Evolutionary conservation across 2,888 invertebrate species (phyloP).

Genomic region (Morpho deidamia): DNA sequence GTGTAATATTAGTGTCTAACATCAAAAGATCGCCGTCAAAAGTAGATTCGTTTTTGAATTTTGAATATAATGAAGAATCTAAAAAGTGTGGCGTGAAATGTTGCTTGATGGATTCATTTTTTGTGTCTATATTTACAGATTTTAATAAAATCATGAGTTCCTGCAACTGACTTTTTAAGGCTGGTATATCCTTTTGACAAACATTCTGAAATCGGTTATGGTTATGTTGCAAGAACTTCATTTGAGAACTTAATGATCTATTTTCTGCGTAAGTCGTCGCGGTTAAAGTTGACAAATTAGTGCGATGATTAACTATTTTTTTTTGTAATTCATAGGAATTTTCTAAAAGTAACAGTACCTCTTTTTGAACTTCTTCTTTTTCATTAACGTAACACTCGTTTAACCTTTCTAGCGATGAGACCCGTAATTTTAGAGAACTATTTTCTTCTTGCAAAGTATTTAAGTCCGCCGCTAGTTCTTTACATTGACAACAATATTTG

Average conservation of each 20-base stretch:
- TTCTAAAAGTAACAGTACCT: constrained; percentile 49
- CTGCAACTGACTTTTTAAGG: constrained; percentile 52
- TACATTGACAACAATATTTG: constrained; percentile 22
- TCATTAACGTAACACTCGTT: constrained; percentile 48
- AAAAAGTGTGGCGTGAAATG: constrained; percentile 55
- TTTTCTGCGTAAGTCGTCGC: constrained; percentile 69
- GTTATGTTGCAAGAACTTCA: constrained; percentile 60
- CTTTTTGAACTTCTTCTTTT: constrained; percentile 43
- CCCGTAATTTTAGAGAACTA: constrained; percentile 29
- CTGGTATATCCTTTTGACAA: constrained; percentile 63
- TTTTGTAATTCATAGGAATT: constrained; percentile 56
- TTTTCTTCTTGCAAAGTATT: constrained; percentile 38
- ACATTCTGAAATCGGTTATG: constrained; percentile 57
- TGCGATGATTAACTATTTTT: constrained; percentile 57
- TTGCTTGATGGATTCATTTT: constrained; percentile 46
- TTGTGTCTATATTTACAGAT: constrained; percentile 34
- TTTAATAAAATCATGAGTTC: constrained; percentile 51
- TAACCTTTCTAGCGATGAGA: constrained; percentile 36
- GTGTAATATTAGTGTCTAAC: constrained; percentile 65
- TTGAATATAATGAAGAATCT: constrained; percentile 36
- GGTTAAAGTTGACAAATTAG: constrained; percentile 59
- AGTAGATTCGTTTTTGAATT: constrained; percentile 58
- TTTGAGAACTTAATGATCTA: constrained; percentile 55
- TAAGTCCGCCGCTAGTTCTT: constrained; percentile 22
- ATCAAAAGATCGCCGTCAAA: constrained; percentile 64